These are phyloP conservation scores for sheep (Ovis aries) DNA, from an alignment of 2,113 vertebrate genomes.

Conservation along the genomic window DNA sequence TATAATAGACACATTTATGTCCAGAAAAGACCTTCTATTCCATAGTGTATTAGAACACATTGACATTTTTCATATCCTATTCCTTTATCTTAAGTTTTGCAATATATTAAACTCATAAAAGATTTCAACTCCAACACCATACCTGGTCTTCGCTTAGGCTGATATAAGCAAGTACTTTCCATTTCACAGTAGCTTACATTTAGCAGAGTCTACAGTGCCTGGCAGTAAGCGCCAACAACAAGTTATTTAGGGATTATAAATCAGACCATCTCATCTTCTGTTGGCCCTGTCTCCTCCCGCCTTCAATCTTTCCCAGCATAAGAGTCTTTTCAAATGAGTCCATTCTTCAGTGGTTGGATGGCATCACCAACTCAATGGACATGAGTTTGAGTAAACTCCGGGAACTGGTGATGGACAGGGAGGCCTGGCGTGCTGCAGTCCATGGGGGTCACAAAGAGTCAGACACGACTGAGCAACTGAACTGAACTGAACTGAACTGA, in stretches of 20 bases:
- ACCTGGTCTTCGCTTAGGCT: neutral
- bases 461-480: accelerated
- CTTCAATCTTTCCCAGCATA: neutral
- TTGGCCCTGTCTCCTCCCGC: neutral
- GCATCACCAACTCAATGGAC: neutral
- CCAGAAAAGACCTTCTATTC: neutral
- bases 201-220: neutral
- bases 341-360: neutral
- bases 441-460: neutral
- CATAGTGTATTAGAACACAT: neutral
- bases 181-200: neutral
- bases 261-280: neutral
- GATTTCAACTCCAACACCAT: neutral
- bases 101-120: neutral
- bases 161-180: neutral
- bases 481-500: neutral
- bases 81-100: neutral
- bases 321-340: neutral
- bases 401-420: neutral
- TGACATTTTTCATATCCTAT: neutral
- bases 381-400: neutral
- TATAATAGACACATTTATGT: neutral
- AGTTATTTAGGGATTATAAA: neutral
- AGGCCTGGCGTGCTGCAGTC: neutral
- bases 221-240: neutral